Conservation (phyloP, 2,113 vertebrate species). For the Naja naja region DNA sequence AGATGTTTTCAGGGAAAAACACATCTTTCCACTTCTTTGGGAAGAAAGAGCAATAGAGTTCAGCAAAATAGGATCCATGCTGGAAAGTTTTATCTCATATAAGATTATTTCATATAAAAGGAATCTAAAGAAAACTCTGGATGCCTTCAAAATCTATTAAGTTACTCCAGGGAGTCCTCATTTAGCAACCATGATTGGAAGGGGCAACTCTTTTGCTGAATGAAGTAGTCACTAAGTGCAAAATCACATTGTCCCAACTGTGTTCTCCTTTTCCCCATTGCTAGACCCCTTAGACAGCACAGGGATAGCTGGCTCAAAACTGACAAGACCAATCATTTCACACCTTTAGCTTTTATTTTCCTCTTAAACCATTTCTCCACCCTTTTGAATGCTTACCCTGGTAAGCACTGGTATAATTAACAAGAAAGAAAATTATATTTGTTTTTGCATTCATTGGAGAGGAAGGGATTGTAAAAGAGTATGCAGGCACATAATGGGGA, state of each 20-base stretch:
- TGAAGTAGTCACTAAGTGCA: not conserved
- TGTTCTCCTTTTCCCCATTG: not conserved
- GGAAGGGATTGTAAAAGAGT: not conserved
- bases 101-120: slow-evolving; percentile 7
- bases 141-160: not conserved
- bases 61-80: slow-evolving; percentile 48
- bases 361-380: not conserved
- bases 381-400: not conserved
- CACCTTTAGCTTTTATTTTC: not conserved
- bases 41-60: slow-evolving; percentile 39
- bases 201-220: not conserved
- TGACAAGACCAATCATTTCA: not conserved
- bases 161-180: not conserved
- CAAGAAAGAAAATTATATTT: not conserved
- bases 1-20: slow-evolving; percentile 22
- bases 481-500: not conserved
- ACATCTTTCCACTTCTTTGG: slow-evolving; percentile 30
- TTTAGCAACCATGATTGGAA: not conserved
- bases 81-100: slow-evolving; percentile 40
- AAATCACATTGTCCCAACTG: not conserved
- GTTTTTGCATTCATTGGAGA: not conserved
- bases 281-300: not conserved
- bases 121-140: slow-evolving; percentile 17
- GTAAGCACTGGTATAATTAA: not conserved
- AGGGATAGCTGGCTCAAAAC: not conserved